Evolutionary conservation across 2,113 vertebrate species (phyloP).

Genomic region (Strix aluco): DNA sequence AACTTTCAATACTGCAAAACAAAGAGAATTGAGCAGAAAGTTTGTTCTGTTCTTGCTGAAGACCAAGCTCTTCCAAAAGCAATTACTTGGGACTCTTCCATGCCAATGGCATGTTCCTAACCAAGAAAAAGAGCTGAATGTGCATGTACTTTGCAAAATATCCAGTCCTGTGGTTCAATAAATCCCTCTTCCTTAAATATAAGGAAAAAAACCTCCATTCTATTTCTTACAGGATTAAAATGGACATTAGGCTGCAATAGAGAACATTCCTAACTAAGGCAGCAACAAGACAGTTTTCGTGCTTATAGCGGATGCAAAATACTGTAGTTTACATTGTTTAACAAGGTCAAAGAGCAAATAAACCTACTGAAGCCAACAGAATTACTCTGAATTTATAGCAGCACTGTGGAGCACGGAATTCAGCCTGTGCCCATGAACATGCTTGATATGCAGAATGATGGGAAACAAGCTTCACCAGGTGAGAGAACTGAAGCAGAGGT

Average conservation of each 20-base stretch:
- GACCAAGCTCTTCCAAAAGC: neutral
- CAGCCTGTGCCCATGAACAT: neutral
- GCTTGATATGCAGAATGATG: neutral
- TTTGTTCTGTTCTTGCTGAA: neutral
- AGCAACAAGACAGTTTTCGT: neutral
- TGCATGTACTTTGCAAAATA: conserved; percentile 50
- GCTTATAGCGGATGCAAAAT: neutral
- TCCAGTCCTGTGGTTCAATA: conserved; percentile 51
- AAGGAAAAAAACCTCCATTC: neutral
- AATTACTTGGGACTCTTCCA: neutral
- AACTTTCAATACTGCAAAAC: neutral
- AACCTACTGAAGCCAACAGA: neutral
- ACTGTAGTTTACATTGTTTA: neutral
- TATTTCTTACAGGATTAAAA: conserved; percentile 21
- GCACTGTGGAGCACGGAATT: accelerated
- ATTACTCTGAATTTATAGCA: neutral
- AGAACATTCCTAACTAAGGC: neutral
- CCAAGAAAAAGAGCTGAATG: conserved; percentile 64
- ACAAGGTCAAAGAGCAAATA: neutral
- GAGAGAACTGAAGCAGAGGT: neutral
- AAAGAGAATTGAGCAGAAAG: neutral
- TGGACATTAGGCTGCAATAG: neutral
- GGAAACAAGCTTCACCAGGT: neutral
- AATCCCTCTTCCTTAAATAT: conserved; percentile 26
- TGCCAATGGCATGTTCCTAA: conserved; percentile 52